Evolutionary conservation across 2,888 invertebrate species (phyloP), one percentile per base, ranked within the genome.

Genomic region (Drosophila nr. fundita): DNA sequence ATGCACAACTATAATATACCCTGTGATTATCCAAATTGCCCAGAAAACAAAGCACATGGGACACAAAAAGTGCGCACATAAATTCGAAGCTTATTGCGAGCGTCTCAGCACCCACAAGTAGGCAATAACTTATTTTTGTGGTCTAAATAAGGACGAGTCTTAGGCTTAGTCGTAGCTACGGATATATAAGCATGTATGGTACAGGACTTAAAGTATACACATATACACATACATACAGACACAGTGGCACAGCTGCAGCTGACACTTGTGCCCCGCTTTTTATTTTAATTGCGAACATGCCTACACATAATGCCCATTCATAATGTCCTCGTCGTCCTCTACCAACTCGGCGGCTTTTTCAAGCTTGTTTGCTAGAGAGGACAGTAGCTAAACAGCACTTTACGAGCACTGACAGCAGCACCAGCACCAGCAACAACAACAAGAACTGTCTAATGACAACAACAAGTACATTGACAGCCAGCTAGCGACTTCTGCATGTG

Each of bases 101-200:
- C 68, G 63, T 57, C 74, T 69, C 70, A 64, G 58, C 75, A 76
- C 75, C 86, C 84, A 71, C 82, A 87, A 78, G 90, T 73, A 88
- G 78, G 89, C 77, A 80, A 88, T 90, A 86, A 86, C 83, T 88
- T 87, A 90, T 88, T 85, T 89, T 71, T 73, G 67, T 62, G 68
- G 72, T 68, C 48, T 58, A 59, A 59, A 30, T 27, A 54, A 63
- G 68, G 40, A 57, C 59, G 61, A 30, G 57, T 52, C 66, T 42
- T 60, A 11, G 42, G 65, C 49, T 63, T 52, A 69, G 65, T 40
- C 49, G 18, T 34, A 48, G 52, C 57, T 30, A n/a, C 45, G 69
- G 42, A 54, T 42, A 34, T 52, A 49, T 38, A 27, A 30, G 53
- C n/a, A 60, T 4, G 27, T 49, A 18, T 30, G n/a, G 53, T 15